Evolutionary conservation across 1,140 invertebrate genomes (phyloP), one percentile per base, ranked within the genome.

Genomic region (Microplitis demolitor): DNA sequence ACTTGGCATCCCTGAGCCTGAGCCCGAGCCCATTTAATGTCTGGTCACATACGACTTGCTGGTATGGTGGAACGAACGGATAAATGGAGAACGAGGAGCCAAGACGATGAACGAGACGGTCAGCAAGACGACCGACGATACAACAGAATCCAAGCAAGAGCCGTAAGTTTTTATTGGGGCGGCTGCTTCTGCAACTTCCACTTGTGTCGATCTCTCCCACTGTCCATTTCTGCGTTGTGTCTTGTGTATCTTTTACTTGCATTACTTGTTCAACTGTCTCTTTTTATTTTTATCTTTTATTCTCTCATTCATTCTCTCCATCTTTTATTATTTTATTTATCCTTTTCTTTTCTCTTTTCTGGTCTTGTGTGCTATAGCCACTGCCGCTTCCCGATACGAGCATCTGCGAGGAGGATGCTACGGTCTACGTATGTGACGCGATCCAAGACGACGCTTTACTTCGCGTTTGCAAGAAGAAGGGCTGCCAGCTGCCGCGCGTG

Each of bases 151-250:
- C 39, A 11, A 24, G 13, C 51, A 54, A 69, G 66, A 34, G 54
- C 63, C 67, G 62, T 56, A 58, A 74, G 74, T 77, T 77, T 77
- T 77, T 77, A 77, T 77, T 77, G 71, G 76, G 72, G 73, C 74
- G 76, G 74, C 74, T 74, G 74, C 53, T 51, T 66, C 62, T 35
- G 74, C 74, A 72, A 71, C 53, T 51, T 66, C 62, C 58, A 64
- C 16, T 63, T 16, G 66, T 45, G 39, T 45, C 54, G 16, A 45
- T 58, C 61, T 60, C 24, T 6, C 53, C 51, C 54, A 67, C 66
- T 34, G 34, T 50, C 63, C 70, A 63, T 68, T 64, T 64, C 50
- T 50, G 6, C 6, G 39, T 45, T 6, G 39, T 63, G 33, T 58
- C 45, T 66, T 70, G 61, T 54, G 39, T 63, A 45, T 58, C 45